These are phyloP conservation scores for Entomobrya multifasciata DNA, from an alignment of 2,888 invertebrate species.

Conservation along the genomic window DNA sequence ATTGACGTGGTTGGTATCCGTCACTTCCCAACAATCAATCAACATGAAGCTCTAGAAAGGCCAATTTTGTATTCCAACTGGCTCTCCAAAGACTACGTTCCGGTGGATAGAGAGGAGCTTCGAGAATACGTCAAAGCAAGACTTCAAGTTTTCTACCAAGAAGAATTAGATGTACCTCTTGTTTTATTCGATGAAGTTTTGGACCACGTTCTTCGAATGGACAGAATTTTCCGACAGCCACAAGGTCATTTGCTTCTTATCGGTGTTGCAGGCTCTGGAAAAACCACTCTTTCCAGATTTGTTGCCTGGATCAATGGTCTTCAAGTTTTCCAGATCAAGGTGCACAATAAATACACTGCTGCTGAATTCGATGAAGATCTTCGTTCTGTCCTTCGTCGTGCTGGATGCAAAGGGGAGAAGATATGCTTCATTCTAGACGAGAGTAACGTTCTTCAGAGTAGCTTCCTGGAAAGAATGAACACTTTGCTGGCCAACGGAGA, in stretches of 20 bases:
- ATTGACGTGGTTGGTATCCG: constrained; percentile 87
- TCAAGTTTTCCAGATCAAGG: constrained; percentile 99
- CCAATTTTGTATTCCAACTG: constrained; percentile 99
- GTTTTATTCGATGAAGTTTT: constrained; percentile 99
- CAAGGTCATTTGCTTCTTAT: constrained; percentile 98
- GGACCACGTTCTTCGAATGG: constrained; percentile 98
- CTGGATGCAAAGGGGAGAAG: constrained; percentile 95
- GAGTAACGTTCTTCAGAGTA: constrained; percentile 98
- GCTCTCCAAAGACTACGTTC: constrained; percentile 98
- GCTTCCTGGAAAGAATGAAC: constrained; percentile 99
- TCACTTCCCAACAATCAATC: constrained; percentile 95
- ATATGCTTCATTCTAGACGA: constrained; percentile 99
- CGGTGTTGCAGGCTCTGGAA: constrained; percentile 99
- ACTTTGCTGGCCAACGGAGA: constrained; percentile 99
- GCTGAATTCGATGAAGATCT: constrained; percentile 99
- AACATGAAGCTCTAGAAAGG: constrained; percentile 91
- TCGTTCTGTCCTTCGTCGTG: constrained; percentile 91
- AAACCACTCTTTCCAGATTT: constrained; percentile 98
- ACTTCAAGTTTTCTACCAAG: constrained; percentile 97
- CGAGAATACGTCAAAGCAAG: constrained; percentile 98
- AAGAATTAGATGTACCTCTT: constrained; percentile 98
- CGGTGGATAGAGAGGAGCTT: constrained; percentile 96
- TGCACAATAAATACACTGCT: constrained; percentile 99
- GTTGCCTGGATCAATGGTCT: constrained; percentile 99
- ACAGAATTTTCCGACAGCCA: constrained; percentile 99